These are phyloP conservation scores for Callipepla squamata DNA, from an alignment of 2,113 vertebrate species.

Conservation along the genomic window DNA sequence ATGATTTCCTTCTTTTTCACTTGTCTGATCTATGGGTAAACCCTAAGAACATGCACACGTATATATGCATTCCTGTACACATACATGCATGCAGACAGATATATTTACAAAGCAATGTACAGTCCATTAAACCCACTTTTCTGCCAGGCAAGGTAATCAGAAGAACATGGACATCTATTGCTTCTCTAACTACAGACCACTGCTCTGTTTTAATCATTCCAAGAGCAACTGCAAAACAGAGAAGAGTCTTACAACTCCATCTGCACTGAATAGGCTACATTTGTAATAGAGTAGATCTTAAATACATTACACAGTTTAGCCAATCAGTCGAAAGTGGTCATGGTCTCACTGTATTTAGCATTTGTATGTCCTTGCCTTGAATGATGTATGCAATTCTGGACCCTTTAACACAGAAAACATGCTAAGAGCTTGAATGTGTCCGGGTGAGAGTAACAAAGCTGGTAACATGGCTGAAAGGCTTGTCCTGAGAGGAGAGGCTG, in stretches of 20 bases:
- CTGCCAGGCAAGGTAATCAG: neutral
- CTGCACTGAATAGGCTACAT: fast-evolving
- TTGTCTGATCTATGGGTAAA: neutral
- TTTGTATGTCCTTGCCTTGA: neutral
- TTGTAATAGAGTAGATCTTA: neutral
- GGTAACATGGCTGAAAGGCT: neutral
- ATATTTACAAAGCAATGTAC: neutral
- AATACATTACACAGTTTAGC: neutral
- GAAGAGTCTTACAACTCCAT: neutral
- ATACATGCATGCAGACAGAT: no score
- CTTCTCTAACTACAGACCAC: neutral
- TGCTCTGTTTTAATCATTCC: neutral
- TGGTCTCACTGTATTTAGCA: neutral
- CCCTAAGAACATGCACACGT: neutral
- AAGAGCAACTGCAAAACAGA: neutral
- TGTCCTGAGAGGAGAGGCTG: neutral
- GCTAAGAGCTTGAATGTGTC: neutral
- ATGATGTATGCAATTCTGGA: neutral
- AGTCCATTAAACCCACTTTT: neutral
- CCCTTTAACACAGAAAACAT: neutral
- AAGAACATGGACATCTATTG: neutral
- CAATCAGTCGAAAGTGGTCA: neutral
- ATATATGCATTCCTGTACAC: neutral
- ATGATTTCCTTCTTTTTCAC: neutral
- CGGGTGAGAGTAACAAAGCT: neutral